Percentiles rank a stretch among this genome's conserved stretches.
Conservation (phyloP, 2,888 invertebrate genomes). For the Ferdinandea cuprea region DNA sequence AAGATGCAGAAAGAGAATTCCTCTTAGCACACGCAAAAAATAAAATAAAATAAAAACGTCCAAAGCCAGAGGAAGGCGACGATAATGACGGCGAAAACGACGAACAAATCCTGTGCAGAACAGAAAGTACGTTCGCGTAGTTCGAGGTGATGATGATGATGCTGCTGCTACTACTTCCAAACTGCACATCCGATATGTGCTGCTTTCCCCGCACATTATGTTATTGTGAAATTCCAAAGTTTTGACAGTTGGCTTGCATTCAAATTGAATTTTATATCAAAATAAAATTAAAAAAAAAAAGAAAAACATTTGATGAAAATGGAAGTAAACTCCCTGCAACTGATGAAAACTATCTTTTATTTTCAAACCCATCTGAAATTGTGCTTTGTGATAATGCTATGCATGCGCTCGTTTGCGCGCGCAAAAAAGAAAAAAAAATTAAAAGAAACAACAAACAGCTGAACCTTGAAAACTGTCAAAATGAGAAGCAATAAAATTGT, state of each 20-base stretch:
- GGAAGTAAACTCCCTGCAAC: constrained; percentile 11
- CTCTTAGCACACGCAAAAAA: constrained; percentile 30
- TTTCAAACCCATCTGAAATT: constrained; percentile 46
- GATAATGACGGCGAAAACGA: constrained; percentile 69
- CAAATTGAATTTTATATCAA: constrained; percentile 60
- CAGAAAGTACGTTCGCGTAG: constrained; percentile 5
- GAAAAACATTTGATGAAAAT: constrained; percentile 21
- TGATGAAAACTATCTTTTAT: no score
- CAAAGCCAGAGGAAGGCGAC: constrained; percentile 46
- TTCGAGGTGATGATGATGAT: constrained; percentile 66
- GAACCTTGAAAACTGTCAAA: constrained; percentile 75
- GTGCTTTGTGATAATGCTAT: constrained; percentile 10
- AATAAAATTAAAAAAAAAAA: constrained; percentile 7
- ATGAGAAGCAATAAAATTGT: constrained; percentile 74
- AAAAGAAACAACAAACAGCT: constrained; percentile 69
- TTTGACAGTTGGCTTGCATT: constrained; percentile 71
- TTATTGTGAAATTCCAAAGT: constrained; percentile 46
- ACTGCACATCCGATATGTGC: constrained; percentile 8
- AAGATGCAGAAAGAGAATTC: constrained; percentile 68
- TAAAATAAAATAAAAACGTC: constrained; percentile 9
- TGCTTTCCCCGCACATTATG: constrained; percentile 24
- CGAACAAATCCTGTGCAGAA: constrained; percentile 51
- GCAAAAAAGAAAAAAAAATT: constrained; percentile 23
- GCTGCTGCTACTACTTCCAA: constrained; percentile 41
- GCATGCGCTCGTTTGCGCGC: constrained; percentile 15